Evolutionary conservation across 92 coral and sea anemone species (phyloP).

Genomic region (Porites divaricata): DNA sequence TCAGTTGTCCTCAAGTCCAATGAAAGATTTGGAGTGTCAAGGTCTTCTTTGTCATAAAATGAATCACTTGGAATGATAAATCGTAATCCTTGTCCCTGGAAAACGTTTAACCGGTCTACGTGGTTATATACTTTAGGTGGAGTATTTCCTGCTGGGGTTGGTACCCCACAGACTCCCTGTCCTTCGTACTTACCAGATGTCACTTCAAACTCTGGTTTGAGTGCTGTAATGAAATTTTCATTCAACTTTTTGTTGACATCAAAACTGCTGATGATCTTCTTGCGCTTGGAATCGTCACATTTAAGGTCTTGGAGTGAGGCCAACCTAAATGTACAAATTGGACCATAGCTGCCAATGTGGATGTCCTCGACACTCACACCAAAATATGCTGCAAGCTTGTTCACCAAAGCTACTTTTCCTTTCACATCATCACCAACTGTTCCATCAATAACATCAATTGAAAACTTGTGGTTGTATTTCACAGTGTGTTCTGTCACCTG

Average conservation of each 20-base stretch:
- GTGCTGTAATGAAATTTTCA: conserved; percentile 44
- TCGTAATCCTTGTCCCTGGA: conserved; percentile 66
- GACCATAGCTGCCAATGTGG: conserved; percentile 51
- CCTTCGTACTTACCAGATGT: conserved; percentile 56
- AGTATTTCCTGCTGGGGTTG: conserved; percentile 18
- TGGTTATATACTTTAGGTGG: conserved; percentile 55
- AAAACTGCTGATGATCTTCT: conserved; percentile 44
- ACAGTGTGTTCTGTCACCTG: conserved; percentile 49
- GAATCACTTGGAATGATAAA: conserved; percentile 74
- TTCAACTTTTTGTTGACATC: conserved; percentile 44
- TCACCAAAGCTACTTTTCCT: conserved; percentile 51
- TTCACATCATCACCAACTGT: conserved; percentile 48
- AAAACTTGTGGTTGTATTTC: conserved; percentile 67
- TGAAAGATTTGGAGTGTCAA: conserved; percentile 72
- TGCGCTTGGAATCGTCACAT: conserved; percentile 54
- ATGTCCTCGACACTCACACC: conserved; percentile 51
- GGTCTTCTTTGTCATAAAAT: conserved; percentile 86
- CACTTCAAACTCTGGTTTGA: conserved; percentile 69
- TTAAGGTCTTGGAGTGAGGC: conserved; percentile 57
- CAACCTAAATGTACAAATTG: conserved; percentile 62
- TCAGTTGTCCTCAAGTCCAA: conserved; percentile 64
- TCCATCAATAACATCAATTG: conserved; percentile 49
- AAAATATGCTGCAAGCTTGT: conserved; percentile 69
- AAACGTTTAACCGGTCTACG: conserved; percentile 59
- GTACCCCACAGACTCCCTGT: conserved; percentile 44